Evolutionary conservation across 2,888 invertebrate genomes (phyloP).

Genomic region (Apodemia duryi): DNA sequence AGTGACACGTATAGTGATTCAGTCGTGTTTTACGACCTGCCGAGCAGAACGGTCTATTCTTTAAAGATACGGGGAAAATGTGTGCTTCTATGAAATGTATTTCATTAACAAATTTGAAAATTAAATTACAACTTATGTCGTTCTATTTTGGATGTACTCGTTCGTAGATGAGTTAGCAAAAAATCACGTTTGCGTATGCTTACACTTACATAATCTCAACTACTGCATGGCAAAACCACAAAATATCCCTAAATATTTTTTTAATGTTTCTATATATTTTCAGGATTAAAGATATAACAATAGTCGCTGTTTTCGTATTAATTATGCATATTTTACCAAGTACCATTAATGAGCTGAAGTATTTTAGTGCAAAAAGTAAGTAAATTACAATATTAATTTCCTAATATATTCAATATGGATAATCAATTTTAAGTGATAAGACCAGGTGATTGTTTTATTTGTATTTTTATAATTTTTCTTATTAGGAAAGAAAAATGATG

Average conservation of each 20-base stretch:
- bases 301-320: conserved; percentile 46
- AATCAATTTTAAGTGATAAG: no score
- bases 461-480: no score
- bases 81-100: no score
- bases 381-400: conserved; percentile 15
- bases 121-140: background rate
- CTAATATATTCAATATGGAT: no score
- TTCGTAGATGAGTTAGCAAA: background rate
- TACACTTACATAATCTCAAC: background rate
- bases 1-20: no score
- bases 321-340: conserved; percentile 45
- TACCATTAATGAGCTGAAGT: conserved; percentile 36
- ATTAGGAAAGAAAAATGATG: no score
- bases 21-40: no score
- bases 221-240: no score
- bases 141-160: background rate
- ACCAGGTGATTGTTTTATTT: no score
- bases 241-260: background rate
- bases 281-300: conserved; percentile 52
- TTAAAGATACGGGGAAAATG: no score
- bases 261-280: conserved; percentile 23
- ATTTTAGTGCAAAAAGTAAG: conserved; percentile 45
- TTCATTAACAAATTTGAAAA: background rate
- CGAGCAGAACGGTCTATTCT: no score
- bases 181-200: background rate